These are phyloP conservation scores for Drusus annulatus DNA, from an alignment of 1,140 invertebrate genomes.

Conservation along the genomic window DNA sequence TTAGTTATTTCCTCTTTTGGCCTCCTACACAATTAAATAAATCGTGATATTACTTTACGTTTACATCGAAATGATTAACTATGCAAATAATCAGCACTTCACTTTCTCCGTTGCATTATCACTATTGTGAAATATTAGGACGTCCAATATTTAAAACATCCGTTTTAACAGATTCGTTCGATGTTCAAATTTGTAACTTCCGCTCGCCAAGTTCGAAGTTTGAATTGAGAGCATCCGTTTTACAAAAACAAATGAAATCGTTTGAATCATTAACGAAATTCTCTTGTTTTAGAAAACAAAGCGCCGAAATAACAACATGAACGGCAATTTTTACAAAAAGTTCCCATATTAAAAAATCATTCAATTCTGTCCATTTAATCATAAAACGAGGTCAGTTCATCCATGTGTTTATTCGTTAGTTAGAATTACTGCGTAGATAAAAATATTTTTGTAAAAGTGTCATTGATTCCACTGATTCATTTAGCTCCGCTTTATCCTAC, in stretches of 20 bases:
- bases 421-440: too few species aligned
- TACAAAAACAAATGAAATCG: slow-evolving; percentile 15
- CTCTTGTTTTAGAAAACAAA: slow-evolving; percentile 21
- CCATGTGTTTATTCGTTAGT: too few species aligned
- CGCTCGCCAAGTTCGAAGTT: slow-evolving; percentile 26
- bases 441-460: too few species aligned
- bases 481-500: too few species aligned
- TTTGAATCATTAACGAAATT: slow-evolving; percentile 7
- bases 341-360: too few species aligned
- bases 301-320: not conserved
- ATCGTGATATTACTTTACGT: not conserved
- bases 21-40: not conserved
- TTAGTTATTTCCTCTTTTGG: not conserved
- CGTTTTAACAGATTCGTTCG: slow-evolving; percentile 39
- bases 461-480: too few species aligned
- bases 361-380: too few species aligned
- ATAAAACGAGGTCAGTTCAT: too few species aligned
- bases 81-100: slow-evolving; percentile 4
- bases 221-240: slow-evolving; percentile 33
- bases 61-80: slow-evolving; percentile 18
- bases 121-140: not conserved
- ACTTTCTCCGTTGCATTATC: slow-evolving; percentile 17
- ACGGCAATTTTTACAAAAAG: too few species aligned
- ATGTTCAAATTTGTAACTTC: slow-evolving; percentile 42
- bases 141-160: slow-evolving; percentile 44